phyloP scores from a whole-genome alignment of 1,140 invertebrate genomes.

The Pinna nobilis region DNA sequence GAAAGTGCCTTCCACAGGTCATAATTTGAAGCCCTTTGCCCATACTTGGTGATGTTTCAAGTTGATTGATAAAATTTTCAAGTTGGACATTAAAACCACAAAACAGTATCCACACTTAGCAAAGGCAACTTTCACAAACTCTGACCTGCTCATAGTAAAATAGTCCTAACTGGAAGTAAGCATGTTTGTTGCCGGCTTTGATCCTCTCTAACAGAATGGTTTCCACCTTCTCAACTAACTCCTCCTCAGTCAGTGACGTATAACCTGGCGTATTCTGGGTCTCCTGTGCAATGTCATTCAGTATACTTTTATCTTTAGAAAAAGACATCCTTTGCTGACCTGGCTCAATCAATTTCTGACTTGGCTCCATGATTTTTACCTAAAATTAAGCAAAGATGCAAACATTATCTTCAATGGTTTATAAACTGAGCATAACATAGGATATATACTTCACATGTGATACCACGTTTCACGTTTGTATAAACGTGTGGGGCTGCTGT shows the following conservation, averaged over 20 bases:
- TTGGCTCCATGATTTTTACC: too few species aligned
- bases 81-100: neutral
- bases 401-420: too few species aligned
- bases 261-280: constrained; percentile 52
- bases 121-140: neutral
- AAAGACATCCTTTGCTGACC: constrained; percentile 55
- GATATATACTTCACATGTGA: too few species aligned
- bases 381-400: too few species aligned
- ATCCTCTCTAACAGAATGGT: constrained; percentile 69
- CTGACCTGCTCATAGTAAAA: constrained; percentile 72
- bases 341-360: too few species aligned
- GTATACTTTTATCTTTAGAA: constrained; percentile 56
- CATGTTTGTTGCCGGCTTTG: constrained; percentile 63
- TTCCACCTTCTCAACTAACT: constrained; percentile 71
- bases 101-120: neutral
- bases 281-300: constrained; percentile 66
- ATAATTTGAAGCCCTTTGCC: too few species aligned
- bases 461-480: too few species aligned
- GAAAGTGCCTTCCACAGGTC: too few species aligned
- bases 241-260: constrained; percentile 58
- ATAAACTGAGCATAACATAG: too few species aligned
- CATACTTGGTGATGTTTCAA: too few species aligned
- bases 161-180: constrained; percentile 71
- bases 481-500: too few species aligned
- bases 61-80: neutral